Evolutionary conservation across 2,888 invertebrate genomes (phyloP), one percentile per base, ranked within the genome.

Genomic region (Seira ritae): DNA sequence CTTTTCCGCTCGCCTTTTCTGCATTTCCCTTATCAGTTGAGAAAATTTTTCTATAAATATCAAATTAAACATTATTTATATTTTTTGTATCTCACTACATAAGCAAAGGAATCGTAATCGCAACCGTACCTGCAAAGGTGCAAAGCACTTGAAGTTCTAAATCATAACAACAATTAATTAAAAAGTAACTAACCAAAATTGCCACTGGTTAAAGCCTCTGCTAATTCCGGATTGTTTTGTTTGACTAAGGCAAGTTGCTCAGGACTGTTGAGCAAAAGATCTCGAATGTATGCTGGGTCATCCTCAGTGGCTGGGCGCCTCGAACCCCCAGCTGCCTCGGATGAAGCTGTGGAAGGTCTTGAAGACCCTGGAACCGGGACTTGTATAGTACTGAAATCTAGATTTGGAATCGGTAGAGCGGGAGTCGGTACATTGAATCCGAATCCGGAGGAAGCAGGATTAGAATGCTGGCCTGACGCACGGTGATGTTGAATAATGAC

Each of bases 221-320:
- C 98, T 81, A 98, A 91, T 87, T 95, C 93, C 4, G 98, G 96
- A 92, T 98, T 98, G 90, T 98, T 96, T 91, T 98, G 97, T 90
- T 97, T 96, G 6, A 98, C 92, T 81, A 98, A 91, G 0, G 98
- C 95, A 79, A 98, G 91, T 90, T 98, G 96, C 90, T 97, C 96
- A 0, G 98, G 98, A 91, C 97, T 97, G 31, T 95, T 94, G 65
- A 97, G 91, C 89, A 97, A 95, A 95, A 96, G 95, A 90, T 97
- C 95, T 86, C 96, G 92, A 77, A 97, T 96, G 89, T 94, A 93
- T 19, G 94, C 94, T 6, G 97, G 97, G 91, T 97, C 96, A 90
- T 97, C 95, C 90, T 95, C 95, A 31, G 83, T 65, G 77, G 87
- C 50, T 80, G 87, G 71, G 46, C 75, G 75, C 24, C 23, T 74